Percentiles rank a stretch among this genome's conserved stretches.
phyloP scores from a whole-genome alignment of 2,888 invertebrate species.

The Sipha maydis region DNA sequence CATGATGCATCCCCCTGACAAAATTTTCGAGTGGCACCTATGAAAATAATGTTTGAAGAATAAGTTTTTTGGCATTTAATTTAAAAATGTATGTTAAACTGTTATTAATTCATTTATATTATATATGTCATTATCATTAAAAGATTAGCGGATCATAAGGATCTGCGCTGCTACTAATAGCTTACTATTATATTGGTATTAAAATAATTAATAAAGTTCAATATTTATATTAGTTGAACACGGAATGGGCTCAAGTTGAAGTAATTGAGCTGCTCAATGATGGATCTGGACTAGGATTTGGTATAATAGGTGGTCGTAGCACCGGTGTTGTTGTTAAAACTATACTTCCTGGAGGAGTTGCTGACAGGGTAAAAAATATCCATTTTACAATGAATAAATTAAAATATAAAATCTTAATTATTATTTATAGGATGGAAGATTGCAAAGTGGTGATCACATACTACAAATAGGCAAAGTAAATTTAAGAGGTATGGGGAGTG shows the following conservation, averaged over 20 bases:
- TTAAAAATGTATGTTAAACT: background rate
- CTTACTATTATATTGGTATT: background rate
- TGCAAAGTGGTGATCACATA: slow-evolving; percentile 98
- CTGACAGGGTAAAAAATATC: slow-evolving; percentile 80
- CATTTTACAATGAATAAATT: slow-evolving; percentile 7
- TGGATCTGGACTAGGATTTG: slow-evolving; percentile 97
- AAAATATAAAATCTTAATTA: background rate
- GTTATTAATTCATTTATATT: background rate
- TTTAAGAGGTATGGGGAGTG: slow-evolving; percentile 94
- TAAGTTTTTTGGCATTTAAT: background rate
- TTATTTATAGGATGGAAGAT: slow-evolving; percentile 83
- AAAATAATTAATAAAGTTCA: background rate
- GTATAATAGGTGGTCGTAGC: slow-evolving; percentile 96
- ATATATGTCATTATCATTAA: background rate
- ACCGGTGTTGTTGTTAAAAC: slow-evolving; percentile 99
- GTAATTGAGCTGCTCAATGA: slow-evolving; percentile 97
- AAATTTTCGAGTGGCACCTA: too few relatives aligned
- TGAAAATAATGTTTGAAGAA: too few relatives aligned
- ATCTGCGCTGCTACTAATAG: too few relatives aligned
- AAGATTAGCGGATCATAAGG: too few relatives aligned
- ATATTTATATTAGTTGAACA: slow-evolving; percentile 49
- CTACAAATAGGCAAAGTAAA: slow-evolving; percentile 95
- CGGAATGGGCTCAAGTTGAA: slow-evolving; percentile 99
- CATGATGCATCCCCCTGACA: too few relatives aligned
- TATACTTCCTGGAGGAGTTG: slow-evolving; percentile 95